A percentile compares a stretch with the other conserved stretches of the same genome.
Conservation (phyloP, 2,888 invertebrate species). For the Pterobdella sp. region DNA sequence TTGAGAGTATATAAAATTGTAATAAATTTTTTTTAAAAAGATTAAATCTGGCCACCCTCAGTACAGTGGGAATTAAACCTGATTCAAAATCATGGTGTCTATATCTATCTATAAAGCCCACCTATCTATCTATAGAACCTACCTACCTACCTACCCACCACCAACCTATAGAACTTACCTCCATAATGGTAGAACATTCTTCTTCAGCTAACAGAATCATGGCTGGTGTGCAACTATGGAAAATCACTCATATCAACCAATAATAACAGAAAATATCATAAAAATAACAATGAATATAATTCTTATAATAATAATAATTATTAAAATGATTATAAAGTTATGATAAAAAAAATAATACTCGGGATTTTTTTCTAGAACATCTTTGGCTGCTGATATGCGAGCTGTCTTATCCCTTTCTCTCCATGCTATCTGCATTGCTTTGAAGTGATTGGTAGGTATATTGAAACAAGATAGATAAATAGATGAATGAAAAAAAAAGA, state of each 20-base stretch:
- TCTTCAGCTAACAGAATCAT: slow-evolving; percentile 91
- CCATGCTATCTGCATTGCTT: slow-evolving; percentile 90
- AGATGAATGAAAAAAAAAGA: no score
- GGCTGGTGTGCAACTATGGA: slow-evolving; percentile 72
- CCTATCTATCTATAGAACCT: background rate
- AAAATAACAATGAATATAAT: no score
- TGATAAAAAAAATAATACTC: slow-evolving; percentile 53
- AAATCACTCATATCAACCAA: no score
- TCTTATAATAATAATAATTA: background rate
- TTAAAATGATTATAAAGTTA: background rate
- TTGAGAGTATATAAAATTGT: no score
- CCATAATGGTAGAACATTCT: slow-evolving; percentile 82
- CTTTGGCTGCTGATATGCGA: slow-evolving; percentile 78
- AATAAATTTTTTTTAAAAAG: no score
- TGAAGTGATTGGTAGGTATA: slow-evolving; percentile 30
- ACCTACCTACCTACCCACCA: background rate
- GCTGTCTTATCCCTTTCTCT: slow-evolving; percentile 83
- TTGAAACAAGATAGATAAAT: background rate
- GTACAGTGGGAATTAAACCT: no score
- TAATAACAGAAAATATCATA: no score
- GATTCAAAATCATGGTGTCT: no score
- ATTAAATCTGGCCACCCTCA: no score
- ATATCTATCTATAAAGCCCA: no score
- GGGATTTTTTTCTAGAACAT: slow-evolving; percentile 73
- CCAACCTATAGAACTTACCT: slow-evolving; percentile 51